Evolutionary conservation across 2,888 invertebrate genomes (phyloP).

Genomic region (Cepaea hortensis): DNA sequence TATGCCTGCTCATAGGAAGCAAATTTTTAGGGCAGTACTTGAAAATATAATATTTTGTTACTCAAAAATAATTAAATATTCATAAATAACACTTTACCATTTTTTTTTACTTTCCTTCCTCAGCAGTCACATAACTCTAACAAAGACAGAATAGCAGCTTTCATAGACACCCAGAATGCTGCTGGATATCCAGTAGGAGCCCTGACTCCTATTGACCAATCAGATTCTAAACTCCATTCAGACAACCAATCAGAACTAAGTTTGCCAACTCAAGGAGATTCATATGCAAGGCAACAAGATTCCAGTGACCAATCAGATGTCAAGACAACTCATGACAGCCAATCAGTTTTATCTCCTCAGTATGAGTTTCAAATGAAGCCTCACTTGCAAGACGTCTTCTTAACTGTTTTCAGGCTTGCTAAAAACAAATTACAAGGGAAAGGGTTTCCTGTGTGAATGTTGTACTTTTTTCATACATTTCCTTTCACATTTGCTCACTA

Average conservation of each 20-base stretch:
- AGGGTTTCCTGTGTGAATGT: constrained; percentile 61
- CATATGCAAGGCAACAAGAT: constrained; percentile 12
- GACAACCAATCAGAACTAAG: constrained; percentile 55
- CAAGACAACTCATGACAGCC: constrained; percentile 21
- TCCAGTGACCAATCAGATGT: constrained; percentile 35
- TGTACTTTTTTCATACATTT: not conserved
- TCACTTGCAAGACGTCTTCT: constrained; percentile 59
- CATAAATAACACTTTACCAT: too few relatives aligned
- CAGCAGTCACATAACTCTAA: constrained; percentile 58
- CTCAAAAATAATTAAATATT: too few relatives aligned
- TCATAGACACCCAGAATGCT: constrained; percentile 59
- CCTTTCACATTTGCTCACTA: not conserved
- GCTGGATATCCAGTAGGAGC: constrained; percentile 18
- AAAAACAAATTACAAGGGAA: constrained; percentile 61
- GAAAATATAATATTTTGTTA: too few relatives aligned
- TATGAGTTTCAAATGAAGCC: constrained; percentile 67
- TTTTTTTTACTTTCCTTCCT: not conserved
- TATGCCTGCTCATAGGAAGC: too few relatives aligned
- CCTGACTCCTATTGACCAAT: constrained; percentile 26
- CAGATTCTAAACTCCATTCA: constrained; percentile 26
- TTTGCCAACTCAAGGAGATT: not conserved
- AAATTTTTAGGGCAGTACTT: too few relatives aligned
- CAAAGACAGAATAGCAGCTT: constrained; percentile 69
- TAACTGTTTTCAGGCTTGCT: constrained; percentile 64
- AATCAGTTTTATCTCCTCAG: constrained; percentile 51